phyloP scores from a whole-genome alignment of 2,888 invertebrate species.

The Nymphalis c-album region DNA sequence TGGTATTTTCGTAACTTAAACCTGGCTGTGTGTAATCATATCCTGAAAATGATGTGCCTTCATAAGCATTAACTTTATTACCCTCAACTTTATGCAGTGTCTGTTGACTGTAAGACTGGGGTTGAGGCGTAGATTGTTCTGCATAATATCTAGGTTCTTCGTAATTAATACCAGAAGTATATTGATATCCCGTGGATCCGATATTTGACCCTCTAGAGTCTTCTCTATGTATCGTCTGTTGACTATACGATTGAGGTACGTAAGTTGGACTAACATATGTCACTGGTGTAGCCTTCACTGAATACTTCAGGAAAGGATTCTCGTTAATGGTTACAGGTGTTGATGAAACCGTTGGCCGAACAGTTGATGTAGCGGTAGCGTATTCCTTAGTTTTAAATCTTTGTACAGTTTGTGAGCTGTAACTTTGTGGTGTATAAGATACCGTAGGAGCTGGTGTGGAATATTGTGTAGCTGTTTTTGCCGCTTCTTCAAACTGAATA shows the following conservation, averaged over 20 bases:
- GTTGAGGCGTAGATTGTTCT: slow-evolving; percentile 54
- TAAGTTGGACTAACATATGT: slow-evolving; percentile 46
- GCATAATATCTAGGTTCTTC: slow-evolving; percentile 56
- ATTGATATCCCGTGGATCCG: slow-evolving; percentile 44
- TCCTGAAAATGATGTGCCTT: slow-evolving; percentile 51
- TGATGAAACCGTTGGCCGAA: slow-evolving; percentile 34
- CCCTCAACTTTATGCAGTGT: slow-evolving; percentile 64
- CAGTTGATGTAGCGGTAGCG: slow-evolving; percentile 40
- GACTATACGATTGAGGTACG: slow-evolving; percentile 56
- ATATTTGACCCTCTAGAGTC: slow-evolving; percentile 51
- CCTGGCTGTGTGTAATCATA: slow-evolving; percentile 46
- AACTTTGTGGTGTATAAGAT: slow-evolving; percentile 61
- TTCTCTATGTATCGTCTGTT: slow-evolving; percentile 62
- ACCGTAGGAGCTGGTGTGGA: slow-evolving; percentile 41
- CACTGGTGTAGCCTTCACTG: slow-evolving; percentile 36
- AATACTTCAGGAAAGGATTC: slow-evolving; percentile 42
- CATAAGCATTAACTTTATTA: slow-evolving; percentile 51
- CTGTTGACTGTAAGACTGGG: slow-evolving; percentile 64
- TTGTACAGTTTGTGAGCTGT: slow-evolving; percentile 59
- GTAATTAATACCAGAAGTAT: slow-evolving; percentile 50
- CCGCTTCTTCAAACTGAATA: slow-evolving; percentile 39
- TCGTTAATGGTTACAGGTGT: slow-evolving; percentile 42
- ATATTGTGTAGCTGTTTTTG: slow-evolving; percentile 33
- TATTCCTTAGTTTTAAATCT: slow-evolving; percentile 32
- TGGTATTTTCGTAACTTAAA: slow-evolving; percentile 55